These are phyloP conservation scores for Platycnemis pennipes DNA, from an alignment of 2,888 invertebrate species.

Conservation along the genomic window DNA sequence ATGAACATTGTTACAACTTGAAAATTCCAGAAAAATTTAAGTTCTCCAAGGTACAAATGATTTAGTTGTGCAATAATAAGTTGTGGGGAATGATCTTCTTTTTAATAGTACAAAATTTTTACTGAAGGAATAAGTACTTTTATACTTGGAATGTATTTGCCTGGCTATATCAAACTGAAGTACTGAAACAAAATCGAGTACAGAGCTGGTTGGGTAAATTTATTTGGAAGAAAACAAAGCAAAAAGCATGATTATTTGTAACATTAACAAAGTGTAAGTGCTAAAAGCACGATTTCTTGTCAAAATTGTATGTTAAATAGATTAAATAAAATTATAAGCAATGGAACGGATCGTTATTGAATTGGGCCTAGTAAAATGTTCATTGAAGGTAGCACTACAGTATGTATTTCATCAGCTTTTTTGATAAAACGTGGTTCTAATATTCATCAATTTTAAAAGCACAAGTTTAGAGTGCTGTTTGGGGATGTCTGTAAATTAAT, in stretches of 20 bases:
- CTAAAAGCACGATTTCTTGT: conserved; percentile 62
- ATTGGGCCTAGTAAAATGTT: not conserved
- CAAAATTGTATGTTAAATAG: conserved; percentile 60
- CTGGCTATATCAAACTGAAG: conserved; percentile 43
- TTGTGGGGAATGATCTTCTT: conserved; percentile 64
- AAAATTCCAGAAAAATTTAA: conserved; percentile 58
- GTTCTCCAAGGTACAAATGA: conserved; percentile 66
- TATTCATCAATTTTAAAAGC: too few species aligned
- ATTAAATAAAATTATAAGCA: conserved; percentile 66
- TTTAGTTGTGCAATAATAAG: conserved; percentile 65
- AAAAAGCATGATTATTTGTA: conserved; percentile 55
- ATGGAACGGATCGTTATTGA: not conserved
- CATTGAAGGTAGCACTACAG: not conserved
- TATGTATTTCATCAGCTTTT: too few species aligned
- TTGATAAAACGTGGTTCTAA: too few species aligned
- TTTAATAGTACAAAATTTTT: conserved; percentile 68
- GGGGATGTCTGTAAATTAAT: too few species aligned
- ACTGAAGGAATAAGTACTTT: conserved; percentile 66
- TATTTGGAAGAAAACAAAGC: conserved; percentile 50
- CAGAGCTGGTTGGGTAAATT: conserved; percentile 61
- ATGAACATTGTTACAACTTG: conserved; percentile 62
- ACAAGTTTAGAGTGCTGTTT: too few species aligned
- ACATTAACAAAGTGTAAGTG: conserved; percentile 56
- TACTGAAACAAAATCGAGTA: conserved; percentile 33
- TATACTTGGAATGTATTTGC: conserved; percentile 61